Base-by-base conservation (phyloP, 2,797 vertebrate genomes). In the Sebastes taczanowskii region DNA sequence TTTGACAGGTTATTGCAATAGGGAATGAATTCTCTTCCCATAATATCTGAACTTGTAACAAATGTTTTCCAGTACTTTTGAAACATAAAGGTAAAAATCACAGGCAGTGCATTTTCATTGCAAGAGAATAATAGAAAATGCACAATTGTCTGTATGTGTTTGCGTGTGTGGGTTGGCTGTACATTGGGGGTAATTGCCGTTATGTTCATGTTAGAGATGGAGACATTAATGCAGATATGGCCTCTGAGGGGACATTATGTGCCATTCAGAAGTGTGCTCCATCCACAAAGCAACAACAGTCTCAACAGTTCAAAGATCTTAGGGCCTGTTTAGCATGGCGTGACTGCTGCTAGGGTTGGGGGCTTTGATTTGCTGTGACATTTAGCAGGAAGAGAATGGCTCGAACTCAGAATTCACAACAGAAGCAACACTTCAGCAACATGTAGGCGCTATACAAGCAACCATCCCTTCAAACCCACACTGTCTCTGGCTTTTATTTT, bases 391-490 rank as follows among this genome's bases (percentile, higher is more conserved):
- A 66, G 59, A 80, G 29, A 73, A 81, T 29, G 32, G 49, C 14
- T 85, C 10, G 3, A 73, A 63, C 42, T 79, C 46, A 74, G 71
- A 88, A 10, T 66, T 86, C 73, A 82, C 85, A 75, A 35, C 73
- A 76, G 62, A 72, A 70, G n/a, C 42, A 83, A 74, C 64, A 85
- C 73, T 52, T 85, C 60, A 23, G 58, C n/a, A 67, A 30, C 60
- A 77, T 23, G 74, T 64, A 27, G 74, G 58, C 4, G 0, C 56
- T 2, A 32, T 38, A 18, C 58, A 75, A 71, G 25, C 27, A 74
- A 34, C 6, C 30, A 16, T 53, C 49, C 49, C 9, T 53, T n/a
- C 49, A 32, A 61, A 32, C 62, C 71, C 46, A 69, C 8, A 9
- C 20, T 18, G 38, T 38, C 16, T 53, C 49, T 32, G 61, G 13